phyloP scores from a whole-genome alignment of 2,113 vertebrate species.

The Penelope pileata region DNA sequence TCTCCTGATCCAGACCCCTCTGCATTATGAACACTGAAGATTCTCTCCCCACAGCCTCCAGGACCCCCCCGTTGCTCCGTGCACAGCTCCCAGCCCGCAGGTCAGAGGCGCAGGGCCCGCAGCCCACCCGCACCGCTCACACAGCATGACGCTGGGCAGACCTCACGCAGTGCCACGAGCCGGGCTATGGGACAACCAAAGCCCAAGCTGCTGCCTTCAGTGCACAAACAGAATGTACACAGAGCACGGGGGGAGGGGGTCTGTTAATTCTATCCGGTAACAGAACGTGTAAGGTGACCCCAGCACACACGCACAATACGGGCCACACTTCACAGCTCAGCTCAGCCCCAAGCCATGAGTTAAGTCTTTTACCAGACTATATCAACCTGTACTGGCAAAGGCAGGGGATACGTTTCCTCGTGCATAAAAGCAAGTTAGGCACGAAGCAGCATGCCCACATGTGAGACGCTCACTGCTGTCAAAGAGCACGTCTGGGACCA shows the following conservation, averaged over 20 bases:
- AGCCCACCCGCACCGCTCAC: not conserved
- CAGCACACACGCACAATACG: accelerated
- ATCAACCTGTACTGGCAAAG: not conserved
- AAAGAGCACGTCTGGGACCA: not conserved
- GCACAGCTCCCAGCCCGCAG: too few species aligned
- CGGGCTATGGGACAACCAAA: too few species aligned
- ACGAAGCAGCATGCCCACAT: accelerated
- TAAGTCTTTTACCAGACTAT: not conserved
- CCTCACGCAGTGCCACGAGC: too few species aligned
- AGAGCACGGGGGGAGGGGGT: not conserved
- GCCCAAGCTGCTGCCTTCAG: too few species aligned
- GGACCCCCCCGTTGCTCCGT: not conserved
- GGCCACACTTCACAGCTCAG: not conserved
- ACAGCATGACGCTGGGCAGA: not conserved
- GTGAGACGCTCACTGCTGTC: not conserved
- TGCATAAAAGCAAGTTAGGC: not conserved
- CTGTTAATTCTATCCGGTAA: not conserved
- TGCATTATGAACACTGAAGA: not conserved
- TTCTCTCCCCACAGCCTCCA: not conserved
- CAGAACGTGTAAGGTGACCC: not conserved
- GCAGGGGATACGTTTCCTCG: not conserved
- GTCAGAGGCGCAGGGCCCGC: too few species aligned
- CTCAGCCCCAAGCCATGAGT: not conserved
- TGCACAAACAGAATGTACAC: not conserved
- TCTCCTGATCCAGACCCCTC: not conserved